Evolutionary conservation across 2,797 vertebrate species (phyloP).

Genomic region (Erpetoichthys calabaricus): DNA sequence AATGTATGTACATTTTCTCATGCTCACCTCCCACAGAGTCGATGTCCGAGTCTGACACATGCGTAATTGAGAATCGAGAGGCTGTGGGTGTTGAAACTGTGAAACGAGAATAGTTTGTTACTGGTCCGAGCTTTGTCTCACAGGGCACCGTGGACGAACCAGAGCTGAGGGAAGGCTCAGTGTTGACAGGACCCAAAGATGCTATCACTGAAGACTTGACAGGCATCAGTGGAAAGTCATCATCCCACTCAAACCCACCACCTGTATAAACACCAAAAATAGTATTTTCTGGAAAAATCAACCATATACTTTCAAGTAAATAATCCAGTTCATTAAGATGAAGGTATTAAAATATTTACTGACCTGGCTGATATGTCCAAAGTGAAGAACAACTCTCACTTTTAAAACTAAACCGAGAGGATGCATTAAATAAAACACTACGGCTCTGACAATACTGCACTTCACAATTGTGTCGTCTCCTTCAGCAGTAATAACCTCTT

Average conservation of each 20-base stretch:
- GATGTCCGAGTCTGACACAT: constrained; percentile 75
- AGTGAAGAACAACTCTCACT: too few species aligned
- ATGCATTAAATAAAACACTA: too few species aligned
- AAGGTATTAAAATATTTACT: too few species aligned
- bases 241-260: constrained; percentile 66
- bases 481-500: too few species aligned
- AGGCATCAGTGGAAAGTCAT: constrained; percentile 57
- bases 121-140: constrained; percentile 30
- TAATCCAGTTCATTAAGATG: too few species aligned
- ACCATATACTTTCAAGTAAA: too few species aligned
- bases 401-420: too few species aligned
- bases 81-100: constrained; percentile 67
- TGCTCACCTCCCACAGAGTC: constrained; percentile 67
- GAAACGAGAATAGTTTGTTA: constrained; percentile 66
- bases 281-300: too few species aligned
- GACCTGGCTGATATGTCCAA: too few species aligned
- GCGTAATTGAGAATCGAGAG: constrained; percentile 92
- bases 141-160: constrained; percentile 29
- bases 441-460: too few species aligned
- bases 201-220: constrained; percentile 49
- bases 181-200: constrained; percentile 21
- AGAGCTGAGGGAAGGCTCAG: constrained; percentile 13
- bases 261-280: constrained; percentile 52
- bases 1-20: too few species aligned
- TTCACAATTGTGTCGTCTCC: too few species aligned